Base-by-base conservation (phyloP, 2,113 vertebrate genomes). In the Myiozetetes cayanensis region DNA sequence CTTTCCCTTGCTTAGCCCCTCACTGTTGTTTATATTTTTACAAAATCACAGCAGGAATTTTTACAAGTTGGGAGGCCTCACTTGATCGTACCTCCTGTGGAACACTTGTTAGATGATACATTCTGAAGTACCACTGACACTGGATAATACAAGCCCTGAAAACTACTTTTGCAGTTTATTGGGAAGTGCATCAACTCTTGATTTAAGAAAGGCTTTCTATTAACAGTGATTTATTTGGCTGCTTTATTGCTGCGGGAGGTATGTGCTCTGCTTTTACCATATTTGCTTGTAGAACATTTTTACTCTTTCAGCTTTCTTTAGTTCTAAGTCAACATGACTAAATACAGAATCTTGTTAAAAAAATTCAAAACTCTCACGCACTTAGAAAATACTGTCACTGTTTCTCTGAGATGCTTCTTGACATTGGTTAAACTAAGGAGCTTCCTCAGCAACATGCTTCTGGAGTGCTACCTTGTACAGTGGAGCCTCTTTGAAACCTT, bases 211-310 rank as follows among this genome's bases (percentile, higher is more conserved):
- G 30, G 13, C 18, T 89, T 93, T 89, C 21, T 50, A 1, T 75
- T 75, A 85, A 30, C 19, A 80, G 16, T 0, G 2, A 1, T 88
- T 65, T 83, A n/a, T 78, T 83, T 68, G 28, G 25, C 37, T 20
- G 4, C 4, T 5, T 87, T 55, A 13, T 67, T 89, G 70, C 30
- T 78, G 33, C 0, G 0, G 50, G 25, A 59, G 20, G 4, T 52
- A 12, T 3, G 3, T 78, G 39, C 52, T 63, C 47, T 87, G 47
- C 20, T 93, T 9, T 59, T 63, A 24, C 19, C 18, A 2, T 55
- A 4, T 87, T 85, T 87, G 7, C 39, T 67, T 53, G 19, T n/a
- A 70, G 53, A 86, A 33, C 3, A 6, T 62, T 80, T 77, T 77
- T 27, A 66, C 14, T 74, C 37, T 71, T 67, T 43, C 37, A 33